These are phyloP conservation scores for Tinamus major DNA, from an alignment of 2,797 vertebrate genomes.

Conservation along the genomic window DNA sequence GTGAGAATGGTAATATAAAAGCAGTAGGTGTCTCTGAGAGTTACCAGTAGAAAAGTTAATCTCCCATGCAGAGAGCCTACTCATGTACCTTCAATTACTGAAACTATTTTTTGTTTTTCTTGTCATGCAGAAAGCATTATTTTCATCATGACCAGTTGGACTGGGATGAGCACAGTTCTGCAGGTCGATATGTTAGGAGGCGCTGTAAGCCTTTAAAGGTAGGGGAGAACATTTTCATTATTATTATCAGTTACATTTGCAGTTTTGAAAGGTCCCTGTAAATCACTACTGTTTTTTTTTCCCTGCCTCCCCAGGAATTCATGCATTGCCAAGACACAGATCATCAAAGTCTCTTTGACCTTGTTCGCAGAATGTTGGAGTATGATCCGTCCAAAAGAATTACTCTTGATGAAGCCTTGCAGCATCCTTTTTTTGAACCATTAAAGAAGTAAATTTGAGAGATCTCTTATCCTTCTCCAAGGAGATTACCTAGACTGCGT, in stretches of 20 bases:
- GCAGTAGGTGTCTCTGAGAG: background rate
- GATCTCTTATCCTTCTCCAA: conserved; percentile 74
- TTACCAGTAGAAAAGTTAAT: background rate
- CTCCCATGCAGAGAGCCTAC: background rate
- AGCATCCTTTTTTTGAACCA: conserved; percentile 88
- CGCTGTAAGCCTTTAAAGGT: conserved; percentile 96
- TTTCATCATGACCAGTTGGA: conserved; percentile 90
- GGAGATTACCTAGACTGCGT: conserved; percentile 90
- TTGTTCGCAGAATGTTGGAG: conserved; percentile 92
- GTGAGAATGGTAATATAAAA: background rate
- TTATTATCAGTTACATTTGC: background rate
- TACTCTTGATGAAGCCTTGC: conserved; percentile 89
- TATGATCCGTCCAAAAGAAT: conserved; percentile 91
- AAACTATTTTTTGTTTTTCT: background rate
- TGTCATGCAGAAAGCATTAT: conserved; percentile 85
- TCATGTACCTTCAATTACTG: background rate
- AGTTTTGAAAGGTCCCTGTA: background rate
- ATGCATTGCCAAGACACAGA: conserved; percentile 86
- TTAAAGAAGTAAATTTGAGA: conserved; percentile 46
- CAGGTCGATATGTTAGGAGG: conserved; percentile 91
- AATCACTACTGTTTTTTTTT: background rate
- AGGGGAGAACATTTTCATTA: background rate
- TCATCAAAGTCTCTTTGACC: conserved; percentile 91
- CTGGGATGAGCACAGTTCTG: conserved; percentile 91
- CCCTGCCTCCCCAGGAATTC: conserved; percentile 83